Conservation (phyloP, 2,888 invertebrate genomes). For the Oscheius sp. region DNA sequence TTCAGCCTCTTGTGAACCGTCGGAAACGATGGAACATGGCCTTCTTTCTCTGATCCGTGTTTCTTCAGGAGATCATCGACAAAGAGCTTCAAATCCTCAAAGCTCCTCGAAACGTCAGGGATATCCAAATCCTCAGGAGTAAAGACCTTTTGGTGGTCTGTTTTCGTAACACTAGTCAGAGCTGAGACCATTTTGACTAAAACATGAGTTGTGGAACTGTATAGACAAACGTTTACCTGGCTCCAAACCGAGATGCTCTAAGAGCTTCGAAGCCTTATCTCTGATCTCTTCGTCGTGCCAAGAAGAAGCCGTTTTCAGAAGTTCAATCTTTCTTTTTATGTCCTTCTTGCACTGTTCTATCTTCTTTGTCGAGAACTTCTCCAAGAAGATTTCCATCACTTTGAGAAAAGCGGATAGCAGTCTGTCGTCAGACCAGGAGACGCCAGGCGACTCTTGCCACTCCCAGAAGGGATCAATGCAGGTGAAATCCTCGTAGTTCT, state of each 20-base stretch:
- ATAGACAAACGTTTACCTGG: neutral
- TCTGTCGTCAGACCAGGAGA: slow-evolving; percentile 27
- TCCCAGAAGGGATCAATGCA: slow-evolving; percentile 34
- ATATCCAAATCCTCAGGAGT: neutral
- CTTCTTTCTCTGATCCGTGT: neutral
- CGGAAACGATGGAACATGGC: slow-evolving; percentile 19
- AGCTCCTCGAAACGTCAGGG: neutral
- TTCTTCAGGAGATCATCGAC: slow-evolving; percentile 10
- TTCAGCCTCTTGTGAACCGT: slow-evolving; percentile 6
- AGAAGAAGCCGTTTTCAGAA: slow-evolving; percentile 8
- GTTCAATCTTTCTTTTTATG: neutral
- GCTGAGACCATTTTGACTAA: neutral
- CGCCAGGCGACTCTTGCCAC: slow-evolving; percentile 33
- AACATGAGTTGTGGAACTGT: neutral
- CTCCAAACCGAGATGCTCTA: neutral
- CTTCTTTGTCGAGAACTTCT: slow-evolving; percentile 4
- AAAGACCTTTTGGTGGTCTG: neutral
- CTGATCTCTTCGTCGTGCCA: slow-evolving; percentile 29
- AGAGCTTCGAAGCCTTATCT: slow-evolving; percentile 7
- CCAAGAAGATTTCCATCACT: slow-evolving; percentile 2
- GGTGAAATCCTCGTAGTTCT: slow-evolving; percentile 28
- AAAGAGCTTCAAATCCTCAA: neutral
- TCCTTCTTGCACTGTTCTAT: neutral
- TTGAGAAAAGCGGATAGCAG: slow-evolving; percentile 17
- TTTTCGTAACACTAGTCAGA: too few relatives aligned